Percentiles rank a stretch among this genome's conserved stretches.
These are phyloP conservation scores for Lordiphosa clarofinis DNA, from an alignment of 1,140 invertebrate genomes.

Conservation along the genomic window DNA sequence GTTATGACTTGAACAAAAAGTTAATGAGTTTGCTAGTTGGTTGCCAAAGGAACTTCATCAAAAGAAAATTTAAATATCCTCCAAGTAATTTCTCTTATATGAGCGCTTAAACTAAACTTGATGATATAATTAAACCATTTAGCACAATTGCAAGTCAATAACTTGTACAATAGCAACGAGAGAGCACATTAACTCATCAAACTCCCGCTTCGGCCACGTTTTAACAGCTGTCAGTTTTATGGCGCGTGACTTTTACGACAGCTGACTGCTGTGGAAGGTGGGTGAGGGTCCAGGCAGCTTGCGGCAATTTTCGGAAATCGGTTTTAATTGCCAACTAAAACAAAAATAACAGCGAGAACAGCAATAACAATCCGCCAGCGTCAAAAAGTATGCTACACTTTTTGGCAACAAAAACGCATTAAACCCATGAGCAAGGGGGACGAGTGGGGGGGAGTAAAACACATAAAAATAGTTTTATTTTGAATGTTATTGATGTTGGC, in stretches of 20 bases:
- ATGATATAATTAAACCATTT: too few relatives aligned
- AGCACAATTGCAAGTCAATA: too few relatives aligned
- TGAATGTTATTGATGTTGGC: conserved; percentile 52
- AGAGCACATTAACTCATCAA: conserved; percentile 65
- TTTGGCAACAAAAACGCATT: conserved; percentile 46
- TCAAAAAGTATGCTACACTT: conserved; percentile 47
- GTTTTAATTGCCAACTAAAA: conserved; percentile 74
- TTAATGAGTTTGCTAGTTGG: conserved; percentile 17
- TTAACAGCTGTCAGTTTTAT: conserved; percentile 76
- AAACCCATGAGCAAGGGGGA: conserved; percentile 2
- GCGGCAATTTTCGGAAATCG: conserved; percentile 66
- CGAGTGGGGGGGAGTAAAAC: neutral
- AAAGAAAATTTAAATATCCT: too few relatives aligned
- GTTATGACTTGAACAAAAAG: neutral
- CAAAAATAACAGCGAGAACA: conserved; percentile 38
- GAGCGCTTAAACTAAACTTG: too few relatives aligned
- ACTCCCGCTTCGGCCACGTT: conserved; percentile 49
- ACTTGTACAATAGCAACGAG: too few relatives aligned
- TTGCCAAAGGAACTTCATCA: neutral
- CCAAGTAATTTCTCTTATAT: too few relatives aligned
- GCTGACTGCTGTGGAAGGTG: conserved; percentile 26
- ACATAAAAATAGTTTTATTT: conserved; percentile 55
- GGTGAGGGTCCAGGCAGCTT: conserved; percentile 7
- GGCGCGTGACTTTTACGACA: conserved; percentile 75
- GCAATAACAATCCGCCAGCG: conserved; percentile 56